phyloP scores from a whole-genome alignment of 2,113 vertebrate genomes.

The Mobula birostris region DNA sequence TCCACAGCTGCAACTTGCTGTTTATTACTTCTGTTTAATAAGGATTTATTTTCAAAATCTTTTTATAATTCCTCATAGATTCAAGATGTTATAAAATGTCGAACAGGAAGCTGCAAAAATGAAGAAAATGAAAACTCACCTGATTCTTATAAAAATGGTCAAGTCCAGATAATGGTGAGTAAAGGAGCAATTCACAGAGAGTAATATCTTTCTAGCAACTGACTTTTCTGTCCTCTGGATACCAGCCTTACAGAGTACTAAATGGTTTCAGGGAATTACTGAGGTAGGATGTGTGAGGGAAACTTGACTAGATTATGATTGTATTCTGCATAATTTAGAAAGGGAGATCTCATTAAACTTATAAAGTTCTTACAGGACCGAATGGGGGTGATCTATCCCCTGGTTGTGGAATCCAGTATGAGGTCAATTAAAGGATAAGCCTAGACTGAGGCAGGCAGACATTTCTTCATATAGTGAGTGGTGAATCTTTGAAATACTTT shows the following conservation, averaged over 20 bases:
- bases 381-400: too few relatives aligned
- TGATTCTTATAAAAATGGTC: constrained; percentile 96
- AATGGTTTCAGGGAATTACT: background rate
- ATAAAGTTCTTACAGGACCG: too few relatives aligned
- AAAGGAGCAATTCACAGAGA: constrained; percentile 19
- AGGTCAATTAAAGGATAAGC: too few relatives aligned
- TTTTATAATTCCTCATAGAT: constrained; percentile 58
- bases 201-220: background rate
- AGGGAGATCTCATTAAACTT: too few relatives aligned
- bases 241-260: too few relatives aligned
- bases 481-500: background rate
- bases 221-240: background rate
- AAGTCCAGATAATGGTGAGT: constrained; percentile 99
- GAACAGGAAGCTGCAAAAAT: constrained; percentile 84
- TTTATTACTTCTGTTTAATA: background rate
- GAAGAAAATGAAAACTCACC: constrained; percentile 96
- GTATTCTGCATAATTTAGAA: too few relatives aligned
- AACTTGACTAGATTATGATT: too few relatives aligned
- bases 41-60: background rate
- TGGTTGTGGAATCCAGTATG: too few relatives aligned
- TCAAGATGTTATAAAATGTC: constrained; percentile 91
- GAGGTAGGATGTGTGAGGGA: too few relatives aligned
- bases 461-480: background rate
- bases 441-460: background rate
- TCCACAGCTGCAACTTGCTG: background rate